phyloP scores from a whole-genome alignment of 2,113 vertebrate genomes.

The Coptodon rendalli region DNA sequence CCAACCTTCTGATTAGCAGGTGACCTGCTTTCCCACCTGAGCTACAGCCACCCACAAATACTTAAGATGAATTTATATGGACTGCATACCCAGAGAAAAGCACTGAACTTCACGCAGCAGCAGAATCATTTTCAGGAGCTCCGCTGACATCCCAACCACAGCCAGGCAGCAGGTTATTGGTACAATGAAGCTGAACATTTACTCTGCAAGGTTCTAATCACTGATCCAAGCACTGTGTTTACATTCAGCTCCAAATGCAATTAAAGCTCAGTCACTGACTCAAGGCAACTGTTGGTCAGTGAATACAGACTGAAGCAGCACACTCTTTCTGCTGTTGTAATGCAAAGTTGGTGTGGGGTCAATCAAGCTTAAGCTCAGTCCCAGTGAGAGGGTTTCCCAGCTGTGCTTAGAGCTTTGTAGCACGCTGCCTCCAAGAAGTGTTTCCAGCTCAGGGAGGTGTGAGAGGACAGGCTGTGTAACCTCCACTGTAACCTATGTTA shows the following conservation, averaged over 20 bases:
- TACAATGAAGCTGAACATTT: neutral
- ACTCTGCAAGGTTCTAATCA: neutral
- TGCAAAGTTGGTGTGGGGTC: slow-evolving; percentile 25
- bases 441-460: neutral
- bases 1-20: neutral
- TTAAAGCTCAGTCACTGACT: slow-evolving; percentile 7
- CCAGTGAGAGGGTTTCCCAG: slow-evolving; percentile 3
- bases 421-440: neutral
- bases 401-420: slow-evolving; percentile 5
- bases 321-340: slow-evolving; percentile 38
- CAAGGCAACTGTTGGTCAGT: slow-evolving; percentile 19
- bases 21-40: neutral
- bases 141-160: neutral
- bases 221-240: neutral
- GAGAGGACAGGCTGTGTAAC: neutral
- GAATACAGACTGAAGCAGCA: neutral
- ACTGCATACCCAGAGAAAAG: neutral
- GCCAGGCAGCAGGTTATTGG: neutral
- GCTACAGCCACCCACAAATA: neutral
- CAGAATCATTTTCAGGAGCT: neutral
- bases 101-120: neutral
- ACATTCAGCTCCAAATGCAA: slow-evolving; percentile 8
- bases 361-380: slow-evolving; percentile 22
- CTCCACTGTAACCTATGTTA: neutral
- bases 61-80: neutral